phyloP scores from a whole-genome alignment of 2,113 vertebrate species.

The Neodon shergylaensis region DNA sequence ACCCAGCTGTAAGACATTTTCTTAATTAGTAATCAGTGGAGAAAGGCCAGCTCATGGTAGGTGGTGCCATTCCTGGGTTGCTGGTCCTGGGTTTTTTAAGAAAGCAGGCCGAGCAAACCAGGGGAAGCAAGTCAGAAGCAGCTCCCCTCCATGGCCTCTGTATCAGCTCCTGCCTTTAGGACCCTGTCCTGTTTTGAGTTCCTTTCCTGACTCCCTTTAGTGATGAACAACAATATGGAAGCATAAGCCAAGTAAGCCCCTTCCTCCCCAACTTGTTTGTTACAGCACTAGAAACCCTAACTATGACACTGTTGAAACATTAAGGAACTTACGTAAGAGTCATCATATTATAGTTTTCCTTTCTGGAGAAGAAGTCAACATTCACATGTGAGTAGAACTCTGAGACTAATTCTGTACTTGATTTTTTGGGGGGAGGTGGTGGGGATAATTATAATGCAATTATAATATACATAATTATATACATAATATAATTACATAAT shows the following conservation, averaged over 20 bases:
- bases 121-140: too few species aligned
- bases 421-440: too few species aligned
- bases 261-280: not conserved
- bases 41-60: too few species aligned
- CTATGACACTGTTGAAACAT: not conserved
- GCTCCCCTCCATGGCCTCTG: too few species aligned
- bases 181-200: not conserved
- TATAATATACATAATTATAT: not conserved
- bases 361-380: not conserved
- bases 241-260: not conserved
- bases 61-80: too few species aligned
- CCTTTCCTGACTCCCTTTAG: not conserved
- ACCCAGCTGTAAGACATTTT: too few species aligned
- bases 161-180: too few species aligned
- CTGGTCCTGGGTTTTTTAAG: too few species aligned
- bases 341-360: not conserved
- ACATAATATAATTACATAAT: not conserved
- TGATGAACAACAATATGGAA: not conserved
- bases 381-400: not conserved
- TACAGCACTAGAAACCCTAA: not conserved
- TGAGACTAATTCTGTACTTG: not conserved
- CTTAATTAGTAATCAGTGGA: too few species aligned
- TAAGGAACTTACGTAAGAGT: not conserved
- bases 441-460: not conserved
- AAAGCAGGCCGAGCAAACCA: too few species aligned